A percentile compares a stretch with the other conserved stretches of the same genome.
Evolutionary conservation across 2,888 invertebrate species (phyloP).

Genomic region (Nephrotoma flavescens): DNA sequence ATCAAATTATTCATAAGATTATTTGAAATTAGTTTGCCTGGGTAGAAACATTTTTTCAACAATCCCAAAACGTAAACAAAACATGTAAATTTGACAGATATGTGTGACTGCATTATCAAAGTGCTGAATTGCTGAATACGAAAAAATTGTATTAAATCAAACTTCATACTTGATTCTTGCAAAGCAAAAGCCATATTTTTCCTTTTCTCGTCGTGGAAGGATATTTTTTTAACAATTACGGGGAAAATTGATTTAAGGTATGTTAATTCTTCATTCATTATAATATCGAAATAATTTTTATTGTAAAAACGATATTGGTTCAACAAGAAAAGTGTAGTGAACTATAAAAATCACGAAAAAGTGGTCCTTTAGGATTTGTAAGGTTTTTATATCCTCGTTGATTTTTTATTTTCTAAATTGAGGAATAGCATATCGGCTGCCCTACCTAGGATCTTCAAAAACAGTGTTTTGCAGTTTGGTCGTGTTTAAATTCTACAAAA

Average conservation of each 20-base stretch:
- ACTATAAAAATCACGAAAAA: neutral
- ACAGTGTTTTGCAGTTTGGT: too few relatives aligned
- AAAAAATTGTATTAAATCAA: neutral
- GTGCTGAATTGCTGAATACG: neutral
- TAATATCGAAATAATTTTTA: neutral
- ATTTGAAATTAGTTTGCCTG: neutral
- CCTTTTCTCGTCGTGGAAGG: neutral
- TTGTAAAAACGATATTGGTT: neutral
- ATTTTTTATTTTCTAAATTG: neutral
- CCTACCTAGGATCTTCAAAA: neutral
- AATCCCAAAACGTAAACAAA: neutral
- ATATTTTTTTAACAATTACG: neutral
- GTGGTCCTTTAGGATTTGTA: neutral
- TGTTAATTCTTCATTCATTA: neutral
- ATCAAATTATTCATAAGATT: neutral
- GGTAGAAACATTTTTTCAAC: neutral
- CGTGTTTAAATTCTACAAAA: too few relatives aligned
- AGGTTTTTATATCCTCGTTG: neutral
- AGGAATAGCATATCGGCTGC: too few relatives aligned
- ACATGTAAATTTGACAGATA: neutral
- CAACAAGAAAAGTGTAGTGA: neutral
- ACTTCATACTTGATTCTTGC: neutral
- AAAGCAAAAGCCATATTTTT: neutral
- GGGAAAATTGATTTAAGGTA: neutral
- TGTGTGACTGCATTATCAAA: neutral